Conservation (phyloP, 1,140 invertebrate species). For the Neodiprion virginianus region DNA sequence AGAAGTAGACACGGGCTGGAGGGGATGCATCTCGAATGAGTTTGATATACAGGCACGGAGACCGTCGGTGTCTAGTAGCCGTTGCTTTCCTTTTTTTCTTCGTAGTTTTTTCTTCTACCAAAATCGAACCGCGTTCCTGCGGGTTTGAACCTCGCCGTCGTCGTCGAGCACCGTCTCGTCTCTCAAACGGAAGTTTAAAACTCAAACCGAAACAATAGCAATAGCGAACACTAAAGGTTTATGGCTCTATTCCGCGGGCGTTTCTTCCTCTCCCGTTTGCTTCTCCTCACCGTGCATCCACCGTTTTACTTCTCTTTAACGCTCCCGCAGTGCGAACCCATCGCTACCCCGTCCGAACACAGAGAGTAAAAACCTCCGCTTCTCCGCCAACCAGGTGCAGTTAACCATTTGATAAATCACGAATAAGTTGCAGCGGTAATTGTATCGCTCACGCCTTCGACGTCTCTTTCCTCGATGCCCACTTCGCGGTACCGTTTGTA, state of each 20-base stretch:
- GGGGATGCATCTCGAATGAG: too few relatives aligned
- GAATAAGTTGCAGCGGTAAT: too few relatives aligned
- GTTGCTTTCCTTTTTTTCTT: background rate
- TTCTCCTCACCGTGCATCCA: background rate
- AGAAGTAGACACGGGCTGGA: too few relatives aligned
- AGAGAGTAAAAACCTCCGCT: background rate
- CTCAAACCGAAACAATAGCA: background rate
- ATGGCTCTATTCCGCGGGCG: background rate
- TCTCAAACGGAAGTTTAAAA: background rate
- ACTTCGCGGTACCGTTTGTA: too few relatives aligned
- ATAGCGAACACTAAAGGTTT: background rate
- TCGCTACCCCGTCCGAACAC: background rate
- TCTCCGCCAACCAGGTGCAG: too few relatives aligned
- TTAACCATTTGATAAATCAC: too few relatives aligned
- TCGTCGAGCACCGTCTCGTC: too few relatives aligned
- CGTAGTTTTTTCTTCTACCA: background rate
- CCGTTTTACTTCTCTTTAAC: too few relatives aligned
- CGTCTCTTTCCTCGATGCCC: too few relatives aligned
- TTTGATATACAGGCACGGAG: too few relatives aligned
- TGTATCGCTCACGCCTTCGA: too few relatives aligned
- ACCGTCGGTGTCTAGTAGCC: background rate
- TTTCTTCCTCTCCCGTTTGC: background rate
- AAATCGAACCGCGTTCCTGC: background rate
- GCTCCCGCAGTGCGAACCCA: too few relatives aligned
- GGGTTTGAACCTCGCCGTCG: background rate